Base-by-base conservation (phyloP, 2,888 invertebrate genomes). In the Drosophila ochracea region DNA sequence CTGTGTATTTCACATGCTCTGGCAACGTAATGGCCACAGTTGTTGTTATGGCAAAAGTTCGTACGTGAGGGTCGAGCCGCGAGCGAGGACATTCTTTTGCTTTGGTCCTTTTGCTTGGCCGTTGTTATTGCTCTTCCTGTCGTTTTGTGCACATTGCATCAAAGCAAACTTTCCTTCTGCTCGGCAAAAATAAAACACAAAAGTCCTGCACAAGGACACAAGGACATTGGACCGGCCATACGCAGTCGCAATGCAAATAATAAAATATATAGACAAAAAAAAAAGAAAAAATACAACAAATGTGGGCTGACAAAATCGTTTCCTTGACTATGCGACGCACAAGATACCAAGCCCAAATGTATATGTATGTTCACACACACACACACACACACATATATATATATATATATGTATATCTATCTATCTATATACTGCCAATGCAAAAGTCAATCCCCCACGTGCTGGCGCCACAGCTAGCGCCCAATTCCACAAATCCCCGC, bases 41-140 rank as follows among this genome's bases (percentile, higher is more conserved):
- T 89, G 90, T 89, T 91, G 87, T 90, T 90, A 91, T 88, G 82
- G 90, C 84, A 84, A 89, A 89, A 87, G 90, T 87, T 87, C 76
- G 80, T 88, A 91, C 88, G 91, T 89, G 89, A 88, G 90, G 88
- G 90, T 90, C 90, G 90, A 85, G 79, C 76, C 81, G 71, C 80
- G 64, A 73, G 81, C 89, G 88, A 81, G 86, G 83, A 74, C 80
- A 85, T 82, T 83, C 82, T 83, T 90, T 85, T 62, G 73, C 71
- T 60, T 73, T 76, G 76, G 85, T 85, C 82, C 37, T 39, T 57
- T 57, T 35, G 37, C 28, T 72, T 80, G 59, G 77, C 82, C 77
- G 62, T 77, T 47, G 50, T 54, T 68, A 31, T 49, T 68, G 50
- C 21, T 68, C 59, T 61, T 70, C 59, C 47, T 72, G 64, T 83